These are phyloP conservation scores for Dermolepida albohirtum DNA, from an alignment of 2,888 invertebrate species.

Conservation along the genomic window DNA sequence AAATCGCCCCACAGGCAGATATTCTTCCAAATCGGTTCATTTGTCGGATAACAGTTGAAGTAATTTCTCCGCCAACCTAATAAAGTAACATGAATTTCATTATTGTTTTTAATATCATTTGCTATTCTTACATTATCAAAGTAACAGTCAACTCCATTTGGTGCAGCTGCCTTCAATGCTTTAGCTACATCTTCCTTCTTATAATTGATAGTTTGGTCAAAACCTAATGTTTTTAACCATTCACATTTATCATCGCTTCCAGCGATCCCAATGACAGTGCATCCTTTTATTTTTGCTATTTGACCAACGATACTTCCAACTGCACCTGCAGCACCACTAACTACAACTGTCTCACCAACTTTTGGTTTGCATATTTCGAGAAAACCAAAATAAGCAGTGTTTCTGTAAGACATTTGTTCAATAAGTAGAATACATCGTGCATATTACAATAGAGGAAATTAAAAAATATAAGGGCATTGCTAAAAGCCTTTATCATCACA, in stretches of 20 bases:
- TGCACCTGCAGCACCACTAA: slow-evolving; percentile 82
- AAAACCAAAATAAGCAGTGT: slow-evolving; percentile 81
- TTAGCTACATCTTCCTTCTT: slow-evolving; percentile 73
- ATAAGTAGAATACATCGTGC: too few relatives aligned
- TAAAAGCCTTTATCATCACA: too few relatives aligned
- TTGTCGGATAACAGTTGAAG: slow-evolving; percentile 69
- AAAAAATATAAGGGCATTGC: too few relatives aligned
- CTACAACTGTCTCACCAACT: slow-evolving; percentile 77
- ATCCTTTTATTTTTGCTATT: slow-evolving; percentile 79
- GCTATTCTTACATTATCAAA: slow-evolving; percentile 82
- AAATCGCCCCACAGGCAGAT: slow-evolving; percentile 75
- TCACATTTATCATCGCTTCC: slow-evolving; percentile 78
- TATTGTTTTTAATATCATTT: too few relatives aligned
- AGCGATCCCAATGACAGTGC: slow-evolving; percentile 77
- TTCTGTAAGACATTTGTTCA: slow-evolving; percentile 64
- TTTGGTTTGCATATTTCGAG: slow-evolving; percentile 78
- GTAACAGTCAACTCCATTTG: slow-evolving; percentile 80
- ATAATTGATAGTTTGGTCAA: slow-evolving; percentile 79
- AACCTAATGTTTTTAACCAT: slow-evolving; percentile 76
- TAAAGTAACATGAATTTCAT: slow-evolving; percentile 1
- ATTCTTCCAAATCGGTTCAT: slow-evolving; percentile 75
- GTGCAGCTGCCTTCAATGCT: slow-evolving; percentile 72
- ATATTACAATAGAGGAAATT: too few relatives aligned
- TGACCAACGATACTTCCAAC: slow-evolving; percentile 84
- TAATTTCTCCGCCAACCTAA: slow-evolving; percentile 75